Conservation (phyloP, 2,888 invertebrate species). For the Lamellibrachia columna region DNA sequence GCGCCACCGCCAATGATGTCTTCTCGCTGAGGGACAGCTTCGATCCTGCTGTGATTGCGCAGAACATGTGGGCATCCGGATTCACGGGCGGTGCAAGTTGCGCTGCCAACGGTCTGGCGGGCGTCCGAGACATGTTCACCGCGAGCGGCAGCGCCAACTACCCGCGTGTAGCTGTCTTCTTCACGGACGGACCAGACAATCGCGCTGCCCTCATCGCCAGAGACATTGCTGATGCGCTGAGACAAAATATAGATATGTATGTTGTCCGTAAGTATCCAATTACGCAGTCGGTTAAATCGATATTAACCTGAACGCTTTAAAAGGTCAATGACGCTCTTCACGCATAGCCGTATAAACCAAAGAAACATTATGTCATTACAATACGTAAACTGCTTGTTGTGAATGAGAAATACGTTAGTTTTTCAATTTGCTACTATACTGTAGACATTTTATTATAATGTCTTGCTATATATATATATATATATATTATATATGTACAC, state of each 20-base stretch:
- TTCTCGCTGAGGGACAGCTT: neutral
- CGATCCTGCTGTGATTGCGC: neutral
- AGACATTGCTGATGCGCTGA: neutral
- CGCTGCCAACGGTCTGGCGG: neutral
- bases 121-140: neutral
- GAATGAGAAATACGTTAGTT: too few relatives aligned
- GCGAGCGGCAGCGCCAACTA: neutral
- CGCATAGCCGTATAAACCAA: too few relatives aligned
- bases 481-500: too few relatives aligned
- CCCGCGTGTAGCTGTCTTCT: neutral
- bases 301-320: too few relatives aligned
- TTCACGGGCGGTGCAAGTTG: neutral
- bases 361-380: too few relatives aligned
- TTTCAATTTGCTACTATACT: too few relatives aligned
- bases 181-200: neutral
- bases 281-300: too few relatives aligned
- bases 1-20: neutral
- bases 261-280: neutral
- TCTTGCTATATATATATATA: too few relatives aligned
- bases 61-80: neutral
- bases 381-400: too few relatives aligned
- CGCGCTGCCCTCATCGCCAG: neutral
- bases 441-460: too few relatives aligned
- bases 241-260: neutral
- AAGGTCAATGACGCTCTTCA: too few relatives aligned